A percentile compares a stretch with the other conserved stretches of the same genome.
Conservation (phyloP, 2,113 vertebrate species). For the Chloropsis hardwickii region DNA sequence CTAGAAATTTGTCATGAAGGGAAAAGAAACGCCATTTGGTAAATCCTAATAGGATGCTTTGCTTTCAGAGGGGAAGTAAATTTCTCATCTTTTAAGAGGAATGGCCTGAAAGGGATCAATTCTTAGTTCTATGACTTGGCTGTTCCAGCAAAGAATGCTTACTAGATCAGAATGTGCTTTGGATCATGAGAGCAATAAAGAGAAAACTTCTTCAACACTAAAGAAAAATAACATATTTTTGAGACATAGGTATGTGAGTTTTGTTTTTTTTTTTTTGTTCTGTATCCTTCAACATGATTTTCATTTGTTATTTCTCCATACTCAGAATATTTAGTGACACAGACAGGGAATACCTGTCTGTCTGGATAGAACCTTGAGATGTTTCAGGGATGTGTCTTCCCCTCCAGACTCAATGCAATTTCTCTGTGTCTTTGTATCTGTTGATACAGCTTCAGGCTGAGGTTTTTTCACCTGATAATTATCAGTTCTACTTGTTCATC, state of each 20-base stretch:
- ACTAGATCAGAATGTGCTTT: background rate
- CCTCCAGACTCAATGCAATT: background rate
- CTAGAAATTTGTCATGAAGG: conserved; percentile 23
- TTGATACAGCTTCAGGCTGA: background rate
- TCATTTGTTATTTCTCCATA: background rate
- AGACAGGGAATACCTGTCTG: background rate
- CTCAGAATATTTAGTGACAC: background rate
- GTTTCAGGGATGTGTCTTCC: background rate
- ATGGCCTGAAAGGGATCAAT: background rate
- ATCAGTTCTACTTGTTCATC: background rate
- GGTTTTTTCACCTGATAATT: background rate
- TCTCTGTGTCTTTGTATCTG: background rate
- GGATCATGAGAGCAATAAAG: background rate
- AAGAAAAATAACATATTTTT: background rate
- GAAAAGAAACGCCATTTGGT: conserved; percentile 1
- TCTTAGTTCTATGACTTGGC: accelerated
- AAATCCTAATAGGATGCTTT: background rate
- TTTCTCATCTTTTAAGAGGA: background rate
- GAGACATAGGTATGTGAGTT: background rate
- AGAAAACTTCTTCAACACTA: background rate
- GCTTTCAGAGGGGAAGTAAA: background rate
- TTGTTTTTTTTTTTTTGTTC: background rate
- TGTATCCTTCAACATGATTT: background rate
- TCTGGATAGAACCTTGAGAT: background rate
- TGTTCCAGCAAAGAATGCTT: background rate